phyloP scores from a whole-genome alignment of 2,888 invertebrate species.

The Scaptomyza reducta region DNA sequence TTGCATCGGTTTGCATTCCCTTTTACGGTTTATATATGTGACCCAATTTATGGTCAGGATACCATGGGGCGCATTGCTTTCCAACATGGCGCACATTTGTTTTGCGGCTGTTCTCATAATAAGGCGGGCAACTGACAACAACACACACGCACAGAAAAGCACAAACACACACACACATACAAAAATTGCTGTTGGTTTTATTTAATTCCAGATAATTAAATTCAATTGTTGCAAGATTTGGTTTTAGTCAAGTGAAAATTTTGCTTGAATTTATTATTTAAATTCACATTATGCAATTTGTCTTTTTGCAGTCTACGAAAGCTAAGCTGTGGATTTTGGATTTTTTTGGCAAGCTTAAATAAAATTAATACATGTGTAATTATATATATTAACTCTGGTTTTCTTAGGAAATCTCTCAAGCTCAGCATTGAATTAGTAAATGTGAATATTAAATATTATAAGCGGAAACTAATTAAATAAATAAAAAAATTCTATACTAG shows the following conservation, averaged over 20 bases:
- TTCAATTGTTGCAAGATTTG: slow-evolving; percentile 55
- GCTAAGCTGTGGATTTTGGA: not conserved
- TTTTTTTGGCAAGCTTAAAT: not conserved
- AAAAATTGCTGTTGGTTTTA: slow-evolving; percentile 19
- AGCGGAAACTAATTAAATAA: no score
- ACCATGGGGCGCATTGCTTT: slow-evolving; percentile 31
- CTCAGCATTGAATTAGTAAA: not conserved
- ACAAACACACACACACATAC: slow-evolving; percentile 22
- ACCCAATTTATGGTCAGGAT: slow-evolving; percentile 61
- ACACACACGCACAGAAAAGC: slow-evolving; percentile 9
- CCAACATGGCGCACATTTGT: slow-evolving; percentile 57
- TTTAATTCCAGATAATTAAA: slow-evolving; percentile 63
- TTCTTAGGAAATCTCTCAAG: not conserved
- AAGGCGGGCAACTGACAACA: slow-evolving; percentile 50
- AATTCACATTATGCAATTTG: not conserved
- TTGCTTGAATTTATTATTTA: slow-evolving; percentile 9
- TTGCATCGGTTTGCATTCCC: slow-evolving; percentile 36
- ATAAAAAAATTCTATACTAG: no score
- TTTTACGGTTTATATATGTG: slow-evolving; percentile 55
- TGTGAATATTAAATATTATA: not conserved
- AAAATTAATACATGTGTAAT: not conserved
- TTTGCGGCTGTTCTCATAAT: slow-evolving; percentile 57
- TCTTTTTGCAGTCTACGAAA: not conserved
- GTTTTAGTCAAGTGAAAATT: slow-evolving; percentile 20
- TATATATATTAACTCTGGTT: not conserved